Base-by-base conservation (phyloP, 2,113 vertebrate species). In the Megaceryle maxima region DNA sequence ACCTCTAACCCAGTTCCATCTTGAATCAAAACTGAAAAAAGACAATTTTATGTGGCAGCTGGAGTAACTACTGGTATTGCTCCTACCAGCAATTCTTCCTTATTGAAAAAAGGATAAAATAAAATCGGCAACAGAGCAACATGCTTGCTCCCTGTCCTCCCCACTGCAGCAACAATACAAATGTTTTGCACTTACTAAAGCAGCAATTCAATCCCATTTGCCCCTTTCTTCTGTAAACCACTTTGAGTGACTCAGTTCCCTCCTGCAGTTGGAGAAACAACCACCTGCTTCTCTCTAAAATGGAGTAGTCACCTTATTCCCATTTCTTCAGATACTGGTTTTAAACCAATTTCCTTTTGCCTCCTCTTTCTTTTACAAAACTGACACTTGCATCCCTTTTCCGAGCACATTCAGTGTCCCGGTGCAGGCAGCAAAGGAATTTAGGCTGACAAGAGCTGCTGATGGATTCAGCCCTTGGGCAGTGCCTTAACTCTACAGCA, bases 321-420 rank as follows among this genome's bases (percentile, higher is more conserved):
- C 4, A 18, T 84, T 83, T 89, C 16, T 48, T 83, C 33, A 87
- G 44, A 28, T 20, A 33, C 13, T 53, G 31, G 4, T 64, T 88
- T 87, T 53, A 67, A 68, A 87, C 6, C 7, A 43, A 10, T 75
- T 91, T 68, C 46, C 22, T 44, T 77, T 56, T 76, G 11, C 39
- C 24, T 44, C 8, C 24, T 41, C 26, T 72, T 63, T 70, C 28
- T 92, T 43, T 60, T 50, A 25, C n/a, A 43, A 51, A 75, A 43
- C 1, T 64, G 64, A 9, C 16, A 24, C 83, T 39, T 2, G 0
- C 37, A 8, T 64, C 56, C 33, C 25, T 83, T 75, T 68, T 50
- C n/a, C 2, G 0, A 66, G 39, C 35, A 56, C 2, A 0, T 55
- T 74, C 2, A 0, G 16, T 4, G 5, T 46, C 19, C 22, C 2